phyloP scores from a whole-genome alignment of 2,888 invertebrate species.

The Neoitamus cyanurus region DNA sequence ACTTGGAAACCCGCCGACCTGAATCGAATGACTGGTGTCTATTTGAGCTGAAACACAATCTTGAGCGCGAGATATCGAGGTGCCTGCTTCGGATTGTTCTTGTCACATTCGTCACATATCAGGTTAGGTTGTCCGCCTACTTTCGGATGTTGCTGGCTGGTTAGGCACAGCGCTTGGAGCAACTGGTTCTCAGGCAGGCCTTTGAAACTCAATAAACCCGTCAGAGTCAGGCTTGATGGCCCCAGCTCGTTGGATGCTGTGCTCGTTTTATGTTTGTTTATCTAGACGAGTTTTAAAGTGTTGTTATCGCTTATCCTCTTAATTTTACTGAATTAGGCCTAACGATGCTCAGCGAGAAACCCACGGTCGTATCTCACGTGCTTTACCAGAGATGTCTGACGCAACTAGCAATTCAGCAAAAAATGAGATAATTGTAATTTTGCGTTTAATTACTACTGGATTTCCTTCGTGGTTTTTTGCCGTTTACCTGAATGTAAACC shows the following conservation, averaged over 20 bases:
- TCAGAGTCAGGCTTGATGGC: not conserved
- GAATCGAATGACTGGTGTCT: not conserved
- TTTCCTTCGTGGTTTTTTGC: not conserved
- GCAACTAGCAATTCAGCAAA: not conserved
- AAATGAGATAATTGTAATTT: not conserved
- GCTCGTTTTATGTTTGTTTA: not conserved
- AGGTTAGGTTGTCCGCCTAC: not conserved
- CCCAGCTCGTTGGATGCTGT: not conserved
- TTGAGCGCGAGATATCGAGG: not conserved
- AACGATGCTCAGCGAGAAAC: not conserved
- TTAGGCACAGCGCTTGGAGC: not conserved
- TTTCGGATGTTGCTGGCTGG: not conserved
- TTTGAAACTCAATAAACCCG: not conserved
- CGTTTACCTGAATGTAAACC: not conserved
- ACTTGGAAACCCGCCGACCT: not conserved
- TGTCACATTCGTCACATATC: not conserved
- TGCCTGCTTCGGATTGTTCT: not conserved
- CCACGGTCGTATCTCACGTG: not conserved
- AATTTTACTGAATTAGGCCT: not conserved
- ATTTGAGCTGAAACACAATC: not conserved
- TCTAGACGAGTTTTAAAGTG: not conserved
- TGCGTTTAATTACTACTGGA: not conserved
- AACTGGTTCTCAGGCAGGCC: not conserved
- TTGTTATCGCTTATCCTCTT: not conserved
- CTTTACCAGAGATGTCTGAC: not conserved